Evolutionary conservation across 2,888 invertebrate genomes (phyloP).

Genomic region (Bursaphelenchus okinawaensis): DNA sequence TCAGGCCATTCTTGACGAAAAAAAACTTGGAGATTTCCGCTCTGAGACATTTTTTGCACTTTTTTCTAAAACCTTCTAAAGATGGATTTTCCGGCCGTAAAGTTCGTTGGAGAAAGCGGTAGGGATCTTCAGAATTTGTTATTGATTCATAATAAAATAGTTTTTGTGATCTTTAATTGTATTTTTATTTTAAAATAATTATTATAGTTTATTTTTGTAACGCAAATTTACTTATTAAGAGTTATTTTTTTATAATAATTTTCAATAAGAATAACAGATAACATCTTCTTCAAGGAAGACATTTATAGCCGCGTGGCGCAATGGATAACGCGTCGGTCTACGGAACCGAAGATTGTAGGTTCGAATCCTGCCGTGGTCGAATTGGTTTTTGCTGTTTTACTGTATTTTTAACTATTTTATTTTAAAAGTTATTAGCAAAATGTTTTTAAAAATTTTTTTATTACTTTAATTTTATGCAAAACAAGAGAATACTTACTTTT

Average conservation of each 20-base stretch:
- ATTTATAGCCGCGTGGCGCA: slow-evolving; percentile 39
- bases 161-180: neutral
- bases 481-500: too few species aligned
- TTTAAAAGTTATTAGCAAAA: neutral
- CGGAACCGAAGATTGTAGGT: slow-evolving; percentile 60
- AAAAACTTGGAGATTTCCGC: neutral
- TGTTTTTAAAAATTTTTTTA: neutral
- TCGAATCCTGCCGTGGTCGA: slow-evolving; percentile 55
- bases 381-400: neutral
- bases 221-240: neutral
- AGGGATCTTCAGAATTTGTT: too few species aligned
- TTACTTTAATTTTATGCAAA: neutral
- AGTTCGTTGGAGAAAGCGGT: neutral
- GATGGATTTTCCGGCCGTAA: neutral
- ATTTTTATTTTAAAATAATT: neutral
- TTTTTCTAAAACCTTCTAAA: neutral
- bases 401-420: neutral
- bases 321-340: slow-evolving; percentile 58
- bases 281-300: neutral
- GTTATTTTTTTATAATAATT: too few species aligned
- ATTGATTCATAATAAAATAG: neutral
- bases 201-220: neutral
- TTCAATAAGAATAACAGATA: too few species aligned
- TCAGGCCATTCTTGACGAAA: neutral
- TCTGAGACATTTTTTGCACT: neutral